phyloP scores from a whole-genome alignment of 2,797 vertebrate genomes.

The Micromesistius poutassou region DNA sequence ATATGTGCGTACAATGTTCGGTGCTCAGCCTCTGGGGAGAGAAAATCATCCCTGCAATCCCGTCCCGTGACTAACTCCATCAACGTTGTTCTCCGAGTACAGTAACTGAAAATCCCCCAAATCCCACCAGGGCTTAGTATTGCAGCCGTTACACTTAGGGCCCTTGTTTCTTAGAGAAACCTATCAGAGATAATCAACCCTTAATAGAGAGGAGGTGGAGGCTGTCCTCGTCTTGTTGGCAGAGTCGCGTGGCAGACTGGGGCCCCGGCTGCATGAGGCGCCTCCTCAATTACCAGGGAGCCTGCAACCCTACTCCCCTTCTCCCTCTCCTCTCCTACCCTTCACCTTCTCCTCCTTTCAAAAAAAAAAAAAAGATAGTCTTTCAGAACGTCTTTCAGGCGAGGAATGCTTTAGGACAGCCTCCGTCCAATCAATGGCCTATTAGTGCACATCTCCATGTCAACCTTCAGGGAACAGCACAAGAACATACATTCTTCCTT shows the following conservation, averaged over 20 bases:
- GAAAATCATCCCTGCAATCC: slow-evolving; percentile 26
- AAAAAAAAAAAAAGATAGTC: not conserved
- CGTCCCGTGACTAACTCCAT: slow-evolving; percentile 22
- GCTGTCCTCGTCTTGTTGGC: slow-evolving; percentile 1
- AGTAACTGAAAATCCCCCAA: slow-evolving; percentile 7
- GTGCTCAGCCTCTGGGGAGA: slow-evolving; percentile 29
- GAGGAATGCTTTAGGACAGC: not conserved
- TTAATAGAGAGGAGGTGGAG: slow-evolving; percentile 12
- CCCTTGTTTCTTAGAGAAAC: slow-evolving; percentile 13
- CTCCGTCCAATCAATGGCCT: slow-evolving; percentile 6
- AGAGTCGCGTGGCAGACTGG: slow-evolving; percentile 2
- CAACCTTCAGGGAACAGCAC: not conserved
- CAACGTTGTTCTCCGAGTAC: slow-evolving; percentile 9
- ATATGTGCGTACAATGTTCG: slow-evolving; percentile 40
- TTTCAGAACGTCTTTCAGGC: slow-evolving; percentile 6
- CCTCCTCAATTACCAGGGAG: slow-evolving; percentile 22
- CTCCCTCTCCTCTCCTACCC: slow-evolving; percentile 5
- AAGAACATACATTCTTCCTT: slow-evolving; percentile 4
- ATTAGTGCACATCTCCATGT: slow-evolving; percentile 4
- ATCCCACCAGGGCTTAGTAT: slow-evolving; percentile 14
- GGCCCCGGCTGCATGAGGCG: not conserved
- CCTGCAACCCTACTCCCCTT: slow-evolving; percentile 10
- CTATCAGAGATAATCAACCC: slow-evolving; percentile 24
- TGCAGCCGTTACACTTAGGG: slow-evolving; percentile 8
- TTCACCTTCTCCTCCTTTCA: not conserved